Evolutionary conservation across 2,113 vertebrate species (phyloP), one percentile per base, ranked within the genome.

Genomic region (Xenus cinereus): DNA sequence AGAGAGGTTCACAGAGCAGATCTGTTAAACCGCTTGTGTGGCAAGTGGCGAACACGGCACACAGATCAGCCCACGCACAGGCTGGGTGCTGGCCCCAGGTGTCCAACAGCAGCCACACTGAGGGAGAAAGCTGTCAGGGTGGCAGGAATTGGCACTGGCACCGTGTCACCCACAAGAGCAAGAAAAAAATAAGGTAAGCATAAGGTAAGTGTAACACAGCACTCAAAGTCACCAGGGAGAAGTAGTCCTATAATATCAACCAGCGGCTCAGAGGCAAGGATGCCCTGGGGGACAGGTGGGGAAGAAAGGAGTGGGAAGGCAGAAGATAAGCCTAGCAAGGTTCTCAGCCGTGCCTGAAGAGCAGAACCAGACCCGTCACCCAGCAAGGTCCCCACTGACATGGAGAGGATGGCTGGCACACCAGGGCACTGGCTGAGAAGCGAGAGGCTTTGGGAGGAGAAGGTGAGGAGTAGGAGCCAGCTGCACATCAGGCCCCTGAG

Each of bases 31-130:
- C 35, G 28, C 30, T 68, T 4, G 17, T 27, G 23, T 39, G 43
- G 53, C n/a, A 60, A 24, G 43, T 28, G 33, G 50, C 0, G 3
- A 77, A 24, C 30, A 1, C 0, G 0, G 63, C 51, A 59, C 60
- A 19, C 5, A 18, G 33, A 14, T 7, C 30, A 30, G 30, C 4
- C 56, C n/a, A 6, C 41, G 45, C 63, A 57, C 30, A n/a, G 51
- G 17, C 32, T 75, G 51, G 46, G 4, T 60, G 41, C 68, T 91
- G 60, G 69, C 37, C 23, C 18, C 50, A 19, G 11, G 6, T 20
- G 43, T 59, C 62, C 69, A n/a, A 23, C 28, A 75, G 18, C 48
- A 51, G 41, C 10, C 59, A 10, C 1, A 4, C 16, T 0, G 10
- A 67, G 16, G 48, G 19, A 76, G 4, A 56, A 68, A 64, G 33